A percentile compares a stretch with the other conserved stretches of the same genome.
Evolutionary conservation across 2,113 vertebrate species (phyloP).

Genomic region (Spheniscus mendiculus): DNA sequence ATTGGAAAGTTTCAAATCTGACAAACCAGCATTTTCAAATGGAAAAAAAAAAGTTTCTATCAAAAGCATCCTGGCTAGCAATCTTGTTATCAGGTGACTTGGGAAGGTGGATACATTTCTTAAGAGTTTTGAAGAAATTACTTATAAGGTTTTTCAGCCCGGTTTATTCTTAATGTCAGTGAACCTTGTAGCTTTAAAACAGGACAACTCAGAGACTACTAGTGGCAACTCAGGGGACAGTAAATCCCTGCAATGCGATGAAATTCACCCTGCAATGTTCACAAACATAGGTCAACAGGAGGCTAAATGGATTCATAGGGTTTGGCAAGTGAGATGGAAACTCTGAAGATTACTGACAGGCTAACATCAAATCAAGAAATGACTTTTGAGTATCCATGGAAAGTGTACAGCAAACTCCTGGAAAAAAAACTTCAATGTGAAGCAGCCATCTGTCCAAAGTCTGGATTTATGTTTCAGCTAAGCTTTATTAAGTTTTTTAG

Average conservation of each 20-base stretch:
- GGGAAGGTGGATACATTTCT: not conserved
- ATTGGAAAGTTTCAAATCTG: not conserved
- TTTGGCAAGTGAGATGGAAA: slow-evolving; percentile 60
- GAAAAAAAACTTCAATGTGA: slow-evolving; percentile 36
- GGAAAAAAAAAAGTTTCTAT: not conserved
- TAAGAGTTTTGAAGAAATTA: not conserved
- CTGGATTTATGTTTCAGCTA: slow-evolving; percentile 9
- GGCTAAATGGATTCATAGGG: slow-evolving; percentile 42
- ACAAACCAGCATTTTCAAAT: not conserved
- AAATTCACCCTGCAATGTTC: slow-evolving; percentile 41
- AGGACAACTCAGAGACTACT: not conserved
- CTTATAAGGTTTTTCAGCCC: not conserved
- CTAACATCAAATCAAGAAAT: slow-evolving; percentile 49
- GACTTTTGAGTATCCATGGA: slow-evolving; percentile 47
- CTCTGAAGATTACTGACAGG: slow-evolving; percentile 23
- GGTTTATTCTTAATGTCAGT: not conserved
- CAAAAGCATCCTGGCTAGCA: not conserved
- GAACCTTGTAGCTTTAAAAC: not conserved
- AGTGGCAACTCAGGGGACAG: not conserved
- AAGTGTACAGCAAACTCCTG: slow-evolving; percentile 24
- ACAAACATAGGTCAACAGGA: slow-evolving; percentile 51
- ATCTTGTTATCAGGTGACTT: not conserved
- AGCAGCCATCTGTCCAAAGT: not conserved
- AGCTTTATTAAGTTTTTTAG: not conserved
- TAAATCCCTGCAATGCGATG: slow-evolving; percentile 25